Conservation (phyloP, 2,113 vertebrate genomes). For the Saguinus imperator region DNA sequence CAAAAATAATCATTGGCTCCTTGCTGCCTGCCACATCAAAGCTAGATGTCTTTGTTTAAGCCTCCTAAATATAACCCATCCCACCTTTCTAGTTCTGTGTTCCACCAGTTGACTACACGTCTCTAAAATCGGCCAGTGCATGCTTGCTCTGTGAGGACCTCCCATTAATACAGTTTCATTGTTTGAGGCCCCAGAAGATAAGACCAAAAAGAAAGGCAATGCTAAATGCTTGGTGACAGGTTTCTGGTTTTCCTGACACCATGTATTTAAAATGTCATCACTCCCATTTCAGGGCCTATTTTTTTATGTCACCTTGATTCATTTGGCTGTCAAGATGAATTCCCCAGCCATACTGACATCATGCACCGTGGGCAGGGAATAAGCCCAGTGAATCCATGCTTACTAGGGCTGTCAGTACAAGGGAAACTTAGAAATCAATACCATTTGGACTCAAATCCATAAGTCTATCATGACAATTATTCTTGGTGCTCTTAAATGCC, state of each 20-base stretch:
- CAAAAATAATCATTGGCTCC: background rate
- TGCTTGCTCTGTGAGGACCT: background rate
- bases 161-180: background rate
- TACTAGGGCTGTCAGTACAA: constrained; percentile 23
- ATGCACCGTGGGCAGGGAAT: constrained; percentile 57
- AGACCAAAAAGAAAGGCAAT: constrained; percentile 23
- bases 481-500: background rate
- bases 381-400: constrained; percentile 57
- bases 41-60: background rate
- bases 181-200: background rate
- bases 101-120: background rate
- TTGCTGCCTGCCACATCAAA: background rate
- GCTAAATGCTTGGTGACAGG: constrained; percentile 49
- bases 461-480: constrained; percentile 16
- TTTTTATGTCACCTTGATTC: constrained; percentile 68
- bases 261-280: constrained; percentile 65
- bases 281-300: constrained; percentile 36
- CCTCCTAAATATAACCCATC: background rate
- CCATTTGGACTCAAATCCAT: background rate
- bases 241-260: constrained; percentile 59
- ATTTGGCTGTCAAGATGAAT: constrained; percentile 66
- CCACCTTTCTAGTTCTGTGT: background rate
- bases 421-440: constrained; percentile 43
- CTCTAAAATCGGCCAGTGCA: background rate
- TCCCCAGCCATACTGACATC: background rate